A percentile compares a stretch with the other conserved stretches of the same genome.
Conservation (phyloP, 2,797 vertebrate species). For the Crocidura indochinensis region DNA sequence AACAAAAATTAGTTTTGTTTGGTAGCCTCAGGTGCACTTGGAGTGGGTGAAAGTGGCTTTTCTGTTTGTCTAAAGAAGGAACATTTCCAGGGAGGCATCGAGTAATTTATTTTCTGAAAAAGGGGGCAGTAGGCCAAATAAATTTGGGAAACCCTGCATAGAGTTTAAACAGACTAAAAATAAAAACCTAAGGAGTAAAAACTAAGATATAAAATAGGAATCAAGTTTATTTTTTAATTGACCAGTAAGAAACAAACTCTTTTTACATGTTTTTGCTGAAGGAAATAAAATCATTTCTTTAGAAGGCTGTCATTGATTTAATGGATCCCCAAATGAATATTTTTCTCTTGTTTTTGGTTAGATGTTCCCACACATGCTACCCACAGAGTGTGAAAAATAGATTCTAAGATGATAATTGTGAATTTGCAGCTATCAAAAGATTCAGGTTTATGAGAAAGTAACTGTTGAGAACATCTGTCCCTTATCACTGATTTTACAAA, state of each 20-base stretch:
- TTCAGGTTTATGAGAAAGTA: conserved; percentile 87
- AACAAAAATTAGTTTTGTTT: conserved; percentile 43
- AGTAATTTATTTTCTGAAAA: no score
- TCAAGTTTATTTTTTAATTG: background rate
- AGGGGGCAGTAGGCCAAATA: no score
- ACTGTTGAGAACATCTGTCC: conserved; percentile 94
- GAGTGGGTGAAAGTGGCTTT: background rate
- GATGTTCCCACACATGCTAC: background rate
- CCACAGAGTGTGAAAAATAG: background rate
- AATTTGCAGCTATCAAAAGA: conserved; percentile 80
- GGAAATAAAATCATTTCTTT: conserved; percentile 54
- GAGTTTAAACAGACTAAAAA: conserved; percentile 42
- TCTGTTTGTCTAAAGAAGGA: background rate
- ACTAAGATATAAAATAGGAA: conserved; percentile 51
- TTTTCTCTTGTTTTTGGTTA: conserved; percentile 7
- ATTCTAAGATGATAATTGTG: conserved; percentile 63
- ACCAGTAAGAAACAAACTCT: conserved; percentile 6
- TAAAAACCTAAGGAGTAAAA: conserved; percentile 45
- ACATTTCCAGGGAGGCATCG: no score
- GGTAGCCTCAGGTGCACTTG: no score
- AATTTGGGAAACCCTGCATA: background rate
- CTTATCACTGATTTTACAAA: conserved; percentile 88
- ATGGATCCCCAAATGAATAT: background rate
- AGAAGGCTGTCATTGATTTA: conserved; percentile 14
- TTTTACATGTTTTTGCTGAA: conserved; percentile 54